These are phyloP conservation scores for Stomatorhinus ivindoensis DNA, from an alignment of 2,113 vertebrate genomes.

Conservation along the genomic window DNA sequence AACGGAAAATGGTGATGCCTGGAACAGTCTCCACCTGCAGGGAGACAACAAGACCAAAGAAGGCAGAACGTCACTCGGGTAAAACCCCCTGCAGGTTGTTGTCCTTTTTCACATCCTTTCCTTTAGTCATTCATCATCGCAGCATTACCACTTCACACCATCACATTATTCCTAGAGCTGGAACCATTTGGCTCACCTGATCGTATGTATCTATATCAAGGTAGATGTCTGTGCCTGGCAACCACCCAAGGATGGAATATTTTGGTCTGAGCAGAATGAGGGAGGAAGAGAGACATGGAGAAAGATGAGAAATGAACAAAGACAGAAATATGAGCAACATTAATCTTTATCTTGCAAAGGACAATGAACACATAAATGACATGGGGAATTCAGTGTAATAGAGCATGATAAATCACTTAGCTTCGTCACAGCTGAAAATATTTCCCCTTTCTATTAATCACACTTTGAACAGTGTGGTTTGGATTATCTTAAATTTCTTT, in stretches of 20 bases:
- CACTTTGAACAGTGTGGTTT: not conserved
- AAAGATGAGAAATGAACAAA: not conserved
- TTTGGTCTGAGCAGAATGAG: slow-evolving; percentile 61
- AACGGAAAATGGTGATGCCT: slow-evolving; percentile 85
- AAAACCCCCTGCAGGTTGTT: not conserved
- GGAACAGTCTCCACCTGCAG: slow-evolving; percentile 75
- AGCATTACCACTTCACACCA: not conserved
- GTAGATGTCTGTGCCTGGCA: slow-evolving; percentile 78
- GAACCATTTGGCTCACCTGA: slow-evolving; percentile 55
- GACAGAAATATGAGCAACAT: not conserved
- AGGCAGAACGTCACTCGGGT: not conserved
- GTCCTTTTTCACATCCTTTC: slow-evolving; percentile 22
- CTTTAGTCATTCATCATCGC: slow-evolving; percentile 38
- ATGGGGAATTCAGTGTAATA: not conserved
- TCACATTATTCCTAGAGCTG: not conserved
- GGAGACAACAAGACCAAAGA: slow-evolving; percentile 20
- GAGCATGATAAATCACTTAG: not conserved
- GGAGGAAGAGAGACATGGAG: not conserved
- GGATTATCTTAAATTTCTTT: not conserved
- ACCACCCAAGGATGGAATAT: slow-evolving; percentile 82
- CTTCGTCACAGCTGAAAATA: not conserved
- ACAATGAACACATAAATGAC: not conserved
- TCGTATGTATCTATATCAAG: slow-evolving; percentile 72
- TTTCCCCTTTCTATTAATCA: not conserved
- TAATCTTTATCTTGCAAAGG: not conserved